phyloP scores from a whole-genome alignment of 2,113 vertebrate genomes.

The Fukomys damarensis region DNA sequence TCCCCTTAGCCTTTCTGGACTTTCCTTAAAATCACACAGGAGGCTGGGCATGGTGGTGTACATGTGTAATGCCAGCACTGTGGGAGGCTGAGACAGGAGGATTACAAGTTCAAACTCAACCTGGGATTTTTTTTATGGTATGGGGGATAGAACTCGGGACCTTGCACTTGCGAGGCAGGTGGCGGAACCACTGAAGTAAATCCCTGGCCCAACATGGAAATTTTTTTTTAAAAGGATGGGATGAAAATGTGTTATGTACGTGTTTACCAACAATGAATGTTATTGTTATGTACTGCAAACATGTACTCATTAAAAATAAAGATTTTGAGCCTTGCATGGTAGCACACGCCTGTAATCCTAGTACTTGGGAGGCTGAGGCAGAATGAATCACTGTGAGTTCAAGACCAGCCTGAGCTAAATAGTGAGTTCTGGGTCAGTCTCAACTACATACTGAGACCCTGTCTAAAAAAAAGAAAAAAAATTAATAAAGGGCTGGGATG shows the following conservation, averaged over 20 bases:
- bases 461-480: no score
- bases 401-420: no score
- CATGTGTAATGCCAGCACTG: not conserved
- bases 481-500: not conserved
- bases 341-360: no score
- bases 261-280: not conserved
- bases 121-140: not conserved
- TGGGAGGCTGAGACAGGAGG: not conserved
- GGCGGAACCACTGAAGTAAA: no score
- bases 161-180: no score
- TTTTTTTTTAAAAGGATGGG: not conserved
- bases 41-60: not conserved
- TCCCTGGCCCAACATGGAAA: not conserved
- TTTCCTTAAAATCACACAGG: not conserved
- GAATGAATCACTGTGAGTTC: no score
- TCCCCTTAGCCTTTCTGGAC: not conserved
- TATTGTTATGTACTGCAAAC: not conserved
- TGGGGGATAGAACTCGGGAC: no score
- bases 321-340: no score
- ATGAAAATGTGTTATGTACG: no score
- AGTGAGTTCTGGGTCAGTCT: no score
- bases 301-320: not conserved
- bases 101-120: not conserved
- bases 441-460: no score
- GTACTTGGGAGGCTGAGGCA: no score